Percentiles rank a stretch among this genome's conserved stretches.
Conservation (phyloP, 35 echinoderm and acorn worm genomes). For the Lytechinus pictus region DNA sequence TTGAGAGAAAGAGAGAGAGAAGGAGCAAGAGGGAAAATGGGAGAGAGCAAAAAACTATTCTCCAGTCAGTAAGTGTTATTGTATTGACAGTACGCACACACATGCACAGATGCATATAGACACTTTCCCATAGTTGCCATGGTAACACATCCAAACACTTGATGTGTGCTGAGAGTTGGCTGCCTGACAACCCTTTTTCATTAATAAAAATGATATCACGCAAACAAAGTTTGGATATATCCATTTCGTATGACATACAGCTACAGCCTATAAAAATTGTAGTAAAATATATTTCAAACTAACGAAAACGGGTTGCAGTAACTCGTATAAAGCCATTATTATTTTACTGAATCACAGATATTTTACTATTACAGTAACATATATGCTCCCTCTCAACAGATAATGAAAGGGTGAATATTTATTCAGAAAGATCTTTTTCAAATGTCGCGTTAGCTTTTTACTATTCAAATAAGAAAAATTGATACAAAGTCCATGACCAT, state of each 20-base stretch:
- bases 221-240: neutral
- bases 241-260: neutral
- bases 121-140: neutral
- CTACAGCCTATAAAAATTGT: neutral
- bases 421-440: neutral
- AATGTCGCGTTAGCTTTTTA: neutral
- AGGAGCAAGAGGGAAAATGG: neutral
- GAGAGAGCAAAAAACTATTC: neutral
- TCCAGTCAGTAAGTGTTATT: conserved; percentile 26
- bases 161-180: neutral
- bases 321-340: too few species aligned
- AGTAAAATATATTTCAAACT: neutral
- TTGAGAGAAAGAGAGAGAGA: neutral
- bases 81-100: conserved; percentile 37
- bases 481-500: neutral
- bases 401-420: neutral
- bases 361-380: too few species aligned
- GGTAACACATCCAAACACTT: conserved; percentile 44
- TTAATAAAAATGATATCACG: conserved; percentile 23
- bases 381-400: neutral
- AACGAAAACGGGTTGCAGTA: too few species aligned
- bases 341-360: too few species aligned
- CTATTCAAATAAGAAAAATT: neutral
- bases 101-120: neutral
- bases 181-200: conserved; percentile 28